Conservation (phyloP, 1,140 invertebrate species). For the Hyles vespertilio region DNA sequence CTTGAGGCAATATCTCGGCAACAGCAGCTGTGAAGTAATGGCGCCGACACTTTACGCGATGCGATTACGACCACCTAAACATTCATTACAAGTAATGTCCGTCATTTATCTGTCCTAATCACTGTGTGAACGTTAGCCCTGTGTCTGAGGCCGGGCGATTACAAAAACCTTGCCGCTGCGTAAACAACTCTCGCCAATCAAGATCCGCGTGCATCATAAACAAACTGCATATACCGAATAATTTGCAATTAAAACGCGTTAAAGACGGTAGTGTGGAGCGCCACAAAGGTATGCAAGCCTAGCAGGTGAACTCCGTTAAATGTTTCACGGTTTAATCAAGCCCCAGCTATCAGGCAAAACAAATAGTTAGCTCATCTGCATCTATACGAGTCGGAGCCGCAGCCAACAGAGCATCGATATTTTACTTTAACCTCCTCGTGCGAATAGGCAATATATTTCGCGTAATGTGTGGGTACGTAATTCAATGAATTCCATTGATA, state of each 20-base stretch:
- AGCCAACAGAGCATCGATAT: constrained; percentile 38
- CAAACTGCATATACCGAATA: too few species aligned
- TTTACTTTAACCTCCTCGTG: constrained; percentile 27
- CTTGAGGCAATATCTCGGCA: constrained; percentile 63
- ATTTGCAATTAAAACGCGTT: too few species aligned
- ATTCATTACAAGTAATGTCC: constrained; percentile 73
- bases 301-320: constrained; percentile 51
- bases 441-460: constrained; percentile 9
- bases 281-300: constrained; percentile 2
- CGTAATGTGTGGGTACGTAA: constrained; percentile 8
- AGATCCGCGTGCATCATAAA: too few species aligned
- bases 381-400: constrained; percentile 64
- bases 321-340: constrained; percentile 73
- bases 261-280: background rate
- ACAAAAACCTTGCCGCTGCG: constrained; percentile 27
- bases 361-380: constrained; percentile 73
- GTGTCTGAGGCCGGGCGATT: constrained; percentile 27
- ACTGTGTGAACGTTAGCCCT: constrained; percentile 43
- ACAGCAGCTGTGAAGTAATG: constrained; percentile 69
- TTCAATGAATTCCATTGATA: constrained; percentile 9
- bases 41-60: constrained; percentile 71
- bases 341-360: constrained; percentile 67
- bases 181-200: constrained; percentile 5
- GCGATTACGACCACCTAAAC: constrained; percentile 72
- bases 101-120: constrained; percentile 71